Percentiles rank a stretch among this genome's conserved stretches.
phyloP scores from a whole-genome alignment of 2,113 vertebrate species.

The Megaceryle torquata region DNA sequence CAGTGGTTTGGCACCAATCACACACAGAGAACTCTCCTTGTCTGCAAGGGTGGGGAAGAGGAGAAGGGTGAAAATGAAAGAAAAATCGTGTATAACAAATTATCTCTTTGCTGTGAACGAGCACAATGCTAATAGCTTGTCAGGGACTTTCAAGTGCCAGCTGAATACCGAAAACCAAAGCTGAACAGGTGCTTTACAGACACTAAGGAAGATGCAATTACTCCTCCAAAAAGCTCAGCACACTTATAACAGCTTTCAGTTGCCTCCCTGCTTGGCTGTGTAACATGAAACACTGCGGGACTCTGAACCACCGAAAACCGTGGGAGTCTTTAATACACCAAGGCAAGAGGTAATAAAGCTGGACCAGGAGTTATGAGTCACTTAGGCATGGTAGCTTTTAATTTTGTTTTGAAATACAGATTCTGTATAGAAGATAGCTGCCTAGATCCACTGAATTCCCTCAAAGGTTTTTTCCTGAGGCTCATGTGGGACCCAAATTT shows the following conservation, averaged over 20 bases:
- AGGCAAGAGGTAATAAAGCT: background rate
- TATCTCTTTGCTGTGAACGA: background rate
- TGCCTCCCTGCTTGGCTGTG: background rate
- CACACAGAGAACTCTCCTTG: background rate
- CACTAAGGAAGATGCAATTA: background rate
- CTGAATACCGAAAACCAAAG: background rate
- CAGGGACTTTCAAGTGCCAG: background rate
- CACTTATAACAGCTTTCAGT: background rate
- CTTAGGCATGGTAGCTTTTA: background rate
- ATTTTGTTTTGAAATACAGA: conserved; percentile 1
- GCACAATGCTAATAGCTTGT: background rate
- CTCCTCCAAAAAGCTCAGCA: background rate
- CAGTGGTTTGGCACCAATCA: background rate
- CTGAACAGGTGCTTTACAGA: background rate
- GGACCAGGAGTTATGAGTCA: background rate
- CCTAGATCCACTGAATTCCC: background rate
- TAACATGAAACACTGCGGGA: background rate
- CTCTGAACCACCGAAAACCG: background rate
- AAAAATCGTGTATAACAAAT: background rate
- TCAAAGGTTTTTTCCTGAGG: background rate
- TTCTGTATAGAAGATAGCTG: background rate
- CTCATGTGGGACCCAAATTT: background rate
- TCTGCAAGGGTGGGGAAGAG: background rate
- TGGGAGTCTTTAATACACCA: background rate
- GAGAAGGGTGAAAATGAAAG: background rate